Evolutionary conservation across 2,113 vertebrate genomes (phyloP).

Genomic region (Athene noctua): DNA sequence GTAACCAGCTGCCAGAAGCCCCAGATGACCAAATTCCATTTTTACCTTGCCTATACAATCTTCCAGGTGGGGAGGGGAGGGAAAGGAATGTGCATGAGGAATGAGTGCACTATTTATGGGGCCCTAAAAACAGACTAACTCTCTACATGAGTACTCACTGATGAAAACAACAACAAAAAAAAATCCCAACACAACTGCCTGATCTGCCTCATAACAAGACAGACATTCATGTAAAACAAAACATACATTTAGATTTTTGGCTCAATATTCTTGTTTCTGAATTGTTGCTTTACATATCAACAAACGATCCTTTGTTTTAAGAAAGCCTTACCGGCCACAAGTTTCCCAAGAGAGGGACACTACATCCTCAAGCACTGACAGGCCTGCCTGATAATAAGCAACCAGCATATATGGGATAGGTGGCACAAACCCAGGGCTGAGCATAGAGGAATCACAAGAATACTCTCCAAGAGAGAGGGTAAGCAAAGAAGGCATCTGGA

Average conservation of each 20-base stretch:
- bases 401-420: neutral
- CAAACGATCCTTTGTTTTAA: slow-evolving; percentile 32
- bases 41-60: neutral
- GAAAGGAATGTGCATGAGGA: slow-evolving; percentile 28
- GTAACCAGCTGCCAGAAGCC: neutral
- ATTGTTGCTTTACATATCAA: slow-evolving; percentile 33
- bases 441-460: neutral
- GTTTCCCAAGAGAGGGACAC: neutral
- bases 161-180: neutral
- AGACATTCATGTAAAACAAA: slow-evolving; percentile 31
- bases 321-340: neutral
- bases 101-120: slow-evolving; percentile 16
- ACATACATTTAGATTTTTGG: slow-evolving; percentile 48
- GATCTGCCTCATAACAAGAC: slow-evolving; percentile 14
- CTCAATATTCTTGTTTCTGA: slow-evolving; percentile 4
- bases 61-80: neutral
- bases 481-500: neutral
- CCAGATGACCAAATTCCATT: neutral
- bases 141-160: neutral
- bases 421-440: neutral
- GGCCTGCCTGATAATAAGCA: neutral
- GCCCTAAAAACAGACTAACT: neutral
- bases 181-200: neutral
- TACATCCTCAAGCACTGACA: neutral
- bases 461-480: neutral